Conservation (phyloP, 2,888 invertebrate species). For the Xestia c-nigrum region DNA sequence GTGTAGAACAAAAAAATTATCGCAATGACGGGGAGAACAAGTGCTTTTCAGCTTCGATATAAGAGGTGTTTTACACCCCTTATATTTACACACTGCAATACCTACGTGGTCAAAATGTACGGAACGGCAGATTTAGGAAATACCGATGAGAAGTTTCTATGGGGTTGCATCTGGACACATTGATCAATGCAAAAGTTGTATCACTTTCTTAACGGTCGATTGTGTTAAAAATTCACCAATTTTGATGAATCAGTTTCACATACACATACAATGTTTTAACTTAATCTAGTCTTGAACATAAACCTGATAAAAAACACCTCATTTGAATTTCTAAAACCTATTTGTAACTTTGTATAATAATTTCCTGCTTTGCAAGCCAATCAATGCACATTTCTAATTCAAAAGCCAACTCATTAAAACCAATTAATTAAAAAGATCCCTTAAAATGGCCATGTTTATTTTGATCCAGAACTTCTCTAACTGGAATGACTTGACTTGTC, state of each 20-base stretch:
- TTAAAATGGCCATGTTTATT: constrained; percentile 49
- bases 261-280: neutral
- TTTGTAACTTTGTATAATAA: neutral
- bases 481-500: constrained; percentile 33
- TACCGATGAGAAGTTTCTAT: too few relatives aligned
- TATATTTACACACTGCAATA: too few relatives aligned
- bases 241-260: neutral
- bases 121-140: too few relatives aligned
- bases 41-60: too few relatives aligned
- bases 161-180: neutral
- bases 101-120: too few relatives aligned
- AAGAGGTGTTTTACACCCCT: too few relatives aligned
- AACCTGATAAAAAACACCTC: neutral
- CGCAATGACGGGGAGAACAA: too few relatives aligned
- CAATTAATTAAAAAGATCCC: constrained; percentile 2
- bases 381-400: constrained; percentile 9
- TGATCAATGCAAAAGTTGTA: neutral
- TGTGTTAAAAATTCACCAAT: neutral
- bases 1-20: too few relatives aligned
- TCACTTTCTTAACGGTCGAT: neutral
- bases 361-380: constrained; percentile 3
- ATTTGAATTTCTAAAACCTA: neutral
- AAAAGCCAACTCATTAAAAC: constrained; percentile 19
- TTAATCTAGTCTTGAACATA: neutral
- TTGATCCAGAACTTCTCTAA: constrained; percentile 43